Evolutionary conservation across 2,888 invertebrate genomes (phyloP).

Genomic region (Gastrophysa polygoni): DNA sequence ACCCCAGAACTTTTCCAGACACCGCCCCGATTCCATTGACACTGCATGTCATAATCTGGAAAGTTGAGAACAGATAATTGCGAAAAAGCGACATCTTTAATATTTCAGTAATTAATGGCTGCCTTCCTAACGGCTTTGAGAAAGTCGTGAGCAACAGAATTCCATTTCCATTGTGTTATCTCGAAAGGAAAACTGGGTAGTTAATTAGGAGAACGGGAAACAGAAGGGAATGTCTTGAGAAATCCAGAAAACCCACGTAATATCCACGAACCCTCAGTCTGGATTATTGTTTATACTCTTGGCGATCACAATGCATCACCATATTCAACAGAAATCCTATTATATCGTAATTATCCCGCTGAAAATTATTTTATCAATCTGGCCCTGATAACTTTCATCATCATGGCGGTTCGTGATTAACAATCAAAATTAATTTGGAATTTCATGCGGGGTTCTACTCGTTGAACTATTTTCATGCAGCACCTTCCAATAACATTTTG

Average conservation of each 20-base stretch:
- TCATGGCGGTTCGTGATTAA: conserved; percentile 4
- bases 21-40: conserved; percentile 18
- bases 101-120: conserved; percentile 40
- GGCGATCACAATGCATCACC: conserved; percentile 19
- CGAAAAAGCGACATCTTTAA: conserved; percentile 37
- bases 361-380: conserved; percentile 16
- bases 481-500: background rate
- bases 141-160: conserved; percentile 42
- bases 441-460: background rate
- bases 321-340: conserved; percentile 23
- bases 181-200: conserved; percentile 41
- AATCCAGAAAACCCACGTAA: conserved; percentile 24
- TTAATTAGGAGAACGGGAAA: conserved; percentile 42
- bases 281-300: conserved; percentile 29
- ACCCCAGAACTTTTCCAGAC: background rate
- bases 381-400: conserved; percentile 18
- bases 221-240: conserved; percentile 22
- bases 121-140: conserved; percentile 37
- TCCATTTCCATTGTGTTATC: conserved; percentile 44
- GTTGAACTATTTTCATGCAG: background rate
- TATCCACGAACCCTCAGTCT: conserved; percentile 23
- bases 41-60: conserved; percentile 23
- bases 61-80: conserved; percentile 27
- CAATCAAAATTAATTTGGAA: background rate
- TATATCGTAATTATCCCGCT: conserved; percentile 25